Percentiles rank a stretch among this genome's conserved stretches.
phyloP scores from a whole-genome alignment of 2,888 invertebrate species.

The Perizoma affinitatum region DNA sequence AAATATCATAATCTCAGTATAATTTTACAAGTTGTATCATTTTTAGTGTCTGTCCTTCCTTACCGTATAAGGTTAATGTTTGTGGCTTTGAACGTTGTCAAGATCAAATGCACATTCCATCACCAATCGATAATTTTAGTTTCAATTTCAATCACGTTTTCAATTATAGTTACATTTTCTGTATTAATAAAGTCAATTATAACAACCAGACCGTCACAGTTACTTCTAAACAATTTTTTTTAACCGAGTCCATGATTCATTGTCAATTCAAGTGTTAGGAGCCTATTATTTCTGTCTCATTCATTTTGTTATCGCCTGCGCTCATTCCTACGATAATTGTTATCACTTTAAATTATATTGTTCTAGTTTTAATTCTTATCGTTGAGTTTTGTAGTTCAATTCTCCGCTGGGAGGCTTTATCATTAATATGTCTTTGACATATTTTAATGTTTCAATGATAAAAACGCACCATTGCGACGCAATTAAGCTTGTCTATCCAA shows the following conservation, averaged over 20 bases:
- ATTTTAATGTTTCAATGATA: not conserved
- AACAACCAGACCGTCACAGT: slow-evolving; percentile 19
- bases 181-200: slow-evolving; percentile 23
- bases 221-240: slow-evolving; percentile 42
- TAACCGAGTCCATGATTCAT: slow-evolving; percentile 56
- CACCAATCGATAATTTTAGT: slow-evolving; percentile 21
- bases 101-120: slow-evolving; percentile 12
- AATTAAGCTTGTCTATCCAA: slow-evolving; percentile 7
- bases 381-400: slow-evolving; percentile 6
- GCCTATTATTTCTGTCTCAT: slow-evolving; percentile 42
- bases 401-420: not conserved
- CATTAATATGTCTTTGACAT: not conserved
- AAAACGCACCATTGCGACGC: slow-evolving; percentile 3
- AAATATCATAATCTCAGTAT: no score
- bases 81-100: slow-evolving; percentile 28
- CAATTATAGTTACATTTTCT: slow-evolving; percentile 24
- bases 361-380: slow-evolving; percentile 10
- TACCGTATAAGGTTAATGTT: slow-evolving; percentile 28
- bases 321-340: slow-evolving; percentile 49
- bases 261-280: slow-evolving; percentile 64
- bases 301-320: slow-evolving; percentile 45
- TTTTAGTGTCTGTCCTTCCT: slow-evolving; percentile 30
- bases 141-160: slow-evolving; percentile 27
- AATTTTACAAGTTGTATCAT: slow-evolving; percentile 6
- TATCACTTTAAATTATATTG: slow-evolving; percentile 43